Evolutionary conservation across 2,797 vertebrate species (phyloP).

Genomic region (Leptodactylus fallax): DNA sequence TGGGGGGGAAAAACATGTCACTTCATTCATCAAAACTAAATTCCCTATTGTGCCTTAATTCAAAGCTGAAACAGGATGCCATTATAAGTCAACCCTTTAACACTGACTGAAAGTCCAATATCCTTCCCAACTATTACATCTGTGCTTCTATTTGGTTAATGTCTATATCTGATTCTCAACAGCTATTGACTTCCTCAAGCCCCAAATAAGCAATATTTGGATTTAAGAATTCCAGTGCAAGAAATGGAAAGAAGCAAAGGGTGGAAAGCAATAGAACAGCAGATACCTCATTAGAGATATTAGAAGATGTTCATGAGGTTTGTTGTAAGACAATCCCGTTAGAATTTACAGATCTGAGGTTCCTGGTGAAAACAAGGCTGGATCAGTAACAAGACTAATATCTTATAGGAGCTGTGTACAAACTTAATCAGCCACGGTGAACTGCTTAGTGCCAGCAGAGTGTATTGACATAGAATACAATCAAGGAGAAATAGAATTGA

Average conservation of each 20-base stretch:
- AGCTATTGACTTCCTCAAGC: slow-evolving; percentile 26
- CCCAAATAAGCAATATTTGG: slow-evolving; percentile 44
- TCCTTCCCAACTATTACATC: slow-evolving; percentile 31
- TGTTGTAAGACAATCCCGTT: slow-evolving; percentile 47
- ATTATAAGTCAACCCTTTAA: slow-evolving; percentile 40
- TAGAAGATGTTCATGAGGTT: slow-evolving; percentile 43
- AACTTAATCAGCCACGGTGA: slow-evolving; percentile 61
- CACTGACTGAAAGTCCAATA: slow-evolving; percentile 36
- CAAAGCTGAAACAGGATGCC: slow-evolving; percentile 4
- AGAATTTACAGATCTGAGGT: slow-evolving; percentile 33
- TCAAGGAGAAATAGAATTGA: slow-evolving; percentile 69
- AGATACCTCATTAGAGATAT: slow-evolving; percentile 42
- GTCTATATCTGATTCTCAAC: slow-evolving; percentile 14
- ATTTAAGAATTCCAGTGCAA: slow-evolving; percentile 20
- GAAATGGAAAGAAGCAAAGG: slow-evolving; percentile 13
- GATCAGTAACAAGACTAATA: slow-evolving; percentile 59
- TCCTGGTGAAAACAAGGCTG: slow-evolving; percentile 38
- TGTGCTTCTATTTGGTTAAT: slow-evolving; percentile 30
- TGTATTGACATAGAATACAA: slow-evolving; percentile 68
- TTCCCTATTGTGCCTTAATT: slow-evolving; percentile 29
- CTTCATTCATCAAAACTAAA: slow-evolving; percentile 3
- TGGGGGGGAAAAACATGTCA: slow-evolving; percentile 8
- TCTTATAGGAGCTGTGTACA: slow-evolving; percentile 54
- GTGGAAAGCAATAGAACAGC: slow-evolving; percentile 29
- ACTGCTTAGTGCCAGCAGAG: slow-evolving; percentile 63